Evolutionary conservation across 1,140 invertebrate species (phyloP).

Genomic region (Varroa destructor): DNA sequence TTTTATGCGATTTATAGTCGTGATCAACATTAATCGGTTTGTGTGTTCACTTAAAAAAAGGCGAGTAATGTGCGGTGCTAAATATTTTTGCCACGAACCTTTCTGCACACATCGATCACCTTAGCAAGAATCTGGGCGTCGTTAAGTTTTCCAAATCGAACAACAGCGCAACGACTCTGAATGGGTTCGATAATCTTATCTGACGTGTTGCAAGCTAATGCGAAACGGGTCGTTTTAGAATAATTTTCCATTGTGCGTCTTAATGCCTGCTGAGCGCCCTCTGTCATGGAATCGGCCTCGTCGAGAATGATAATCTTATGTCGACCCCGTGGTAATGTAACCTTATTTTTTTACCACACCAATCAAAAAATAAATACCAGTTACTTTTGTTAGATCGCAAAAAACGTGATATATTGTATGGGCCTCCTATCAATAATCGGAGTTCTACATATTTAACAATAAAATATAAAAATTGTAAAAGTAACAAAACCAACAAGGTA

Average conservation of each 20-base stretch:
- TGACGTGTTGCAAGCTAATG: conserved; percentile 92
- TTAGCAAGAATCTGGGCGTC: conserved; percentile 73
- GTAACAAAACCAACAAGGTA: background rate
- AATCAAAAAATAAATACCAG: background rate
- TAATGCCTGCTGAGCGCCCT: conserved; percentile 90
- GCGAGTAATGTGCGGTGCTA: too few species aligned
- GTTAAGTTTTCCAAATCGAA: conserved; percentile 78
- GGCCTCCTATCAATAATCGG: too few species aligned
- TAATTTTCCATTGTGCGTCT: conserved; percentile 97
- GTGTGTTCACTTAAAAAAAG: too few species aligned
- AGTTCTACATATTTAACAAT: too few species aligned
- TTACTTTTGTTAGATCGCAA: too few species aligned
- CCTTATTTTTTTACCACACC: conserved; percentile 40
- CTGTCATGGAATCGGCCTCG: conserved; percentile 96
- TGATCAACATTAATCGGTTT: too few species aligned
- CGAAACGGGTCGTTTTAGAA: conserved; percentile 91
- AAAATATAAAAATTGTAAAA: too few species aligned
- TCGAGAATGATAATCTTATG: conserved; percentile 98
- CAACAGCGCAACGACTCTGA: conserved; percentile 91
- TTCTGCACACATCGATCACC: conserved; percentile 56
- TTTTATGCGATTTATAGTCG: too few species aligned
- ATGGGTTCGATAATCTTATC: conserved; percentile 98
- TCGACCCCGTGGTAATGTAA: conserved; percentile 71
- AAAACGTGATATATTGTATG: too few species aligned
- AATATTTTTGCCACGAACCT: conserved; percentile 47